Percentiles rank a stretch among this genome's conserved stretches.
These are phyloP conservation scores for Arizona elegans DNA, from an alignment of 2,113 vertebrate genomes.

Conservation along the genomic window DNA sequence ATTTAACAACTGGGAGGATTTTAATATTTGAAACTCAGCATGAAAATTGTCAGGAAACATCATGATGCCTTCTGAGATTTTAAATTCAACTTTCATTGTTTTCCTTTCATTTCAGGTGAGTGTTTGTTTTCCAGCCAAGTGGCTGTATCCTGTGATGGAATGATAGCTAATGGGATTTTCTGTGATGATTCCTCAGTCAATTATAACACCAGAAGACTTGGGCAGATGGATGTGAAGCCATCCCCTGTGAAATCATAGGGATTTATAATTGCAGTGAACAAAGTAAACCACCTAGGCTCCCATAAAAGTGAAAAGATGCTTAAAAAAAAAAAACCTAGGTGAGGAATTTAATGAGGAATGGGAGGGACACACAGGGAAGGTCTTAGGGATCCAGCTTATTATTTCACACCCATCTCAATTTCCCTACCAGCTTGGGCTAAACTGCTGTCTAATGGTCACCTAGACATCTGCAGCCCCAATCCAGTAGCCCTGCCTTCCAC, in stretches of 20 bases:
- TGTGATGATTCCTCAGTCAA: constrained; percentile 22
- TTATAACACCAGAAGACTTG: not conserved
- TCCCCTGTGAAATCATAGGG: constrained; percentile 12
- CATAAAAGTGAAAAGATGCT: not conserved
- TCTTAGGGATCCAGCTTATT: not conserved
- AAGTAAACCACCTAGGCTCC: not conserved
- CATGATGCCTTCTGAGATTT: constrained; percentile 21
- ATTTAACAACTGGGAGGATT: constrained; percentile 33
- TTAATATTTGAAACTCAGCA: constrained; percentile 35
- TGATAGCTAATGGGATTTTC: constrained; percentile 30
- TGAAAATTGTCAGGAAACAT: constrained; percentile 28
- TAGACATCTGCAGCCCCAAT: not conserved
- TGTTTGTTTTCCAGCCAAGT: constrained; percentile 32
- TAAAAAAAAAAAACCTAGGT: not conserved
- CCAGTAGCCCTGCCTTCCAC: not conserved
- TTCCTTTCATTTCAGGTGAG: constrained; percentile 24
- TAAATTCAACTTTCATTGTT: constrained; percentile 26
- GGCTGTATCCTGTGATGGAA: constrained; percentile 13
- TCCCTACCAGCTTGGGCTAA: not conserved
- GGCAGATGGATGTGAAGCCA: constrained; percentile 20
- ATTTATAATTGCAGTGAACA: constrained; percentile 2
- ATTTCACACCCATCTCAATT: not conserved
- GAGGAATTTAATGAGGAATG: not conserved
- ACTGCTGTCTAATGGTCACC: not conserved
- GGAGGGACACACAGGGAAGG: not conserved